phyloP scores from a whole-genome alignment of 1,140 invertebrate genomes.

The Chlorops oryzae region DNA sequence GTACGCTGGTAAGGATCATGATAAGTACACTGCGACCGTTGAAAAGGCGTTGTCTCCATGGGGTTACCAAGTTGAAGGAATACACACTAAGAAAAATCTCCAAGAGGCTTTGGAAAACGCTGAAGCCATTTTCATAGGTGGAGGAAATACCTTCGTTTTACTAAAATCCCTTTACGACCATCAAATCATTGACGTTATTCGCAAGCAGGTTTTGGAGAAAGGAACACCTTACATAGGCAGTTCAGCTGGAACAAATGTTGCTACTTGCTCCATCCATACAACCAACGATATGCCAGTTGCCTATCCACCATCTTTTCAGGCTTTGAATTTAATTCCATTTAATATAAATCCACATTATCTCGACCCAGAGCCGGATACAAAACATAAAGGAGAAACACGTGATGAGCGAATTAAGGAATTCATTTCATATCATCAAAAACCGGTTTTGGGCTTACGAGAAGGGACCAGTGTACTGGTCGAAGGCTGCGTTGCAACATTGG shows the following conservation, averaged over 20 bases:
- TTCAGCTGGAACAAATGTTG: conserved; percentile 78
- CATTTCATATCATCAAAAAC: conserved; percentile 53
- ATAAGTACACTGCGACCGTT: conserved; percentile 62
- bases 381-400: conserved; percentile 70
- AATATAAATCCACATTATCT: conserved; percentile 84
- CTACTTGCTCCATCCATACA: conserved; percentile 69
- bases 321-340: conserved; percentile 68
- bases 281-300: conserved; percentile 85
- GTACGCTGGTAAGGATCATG: conserved; percentile 63
- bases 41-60: conserved; percentile 56
- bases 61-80: conserved; percentile 60
- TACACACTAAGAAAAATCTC: conserved; percentile 57
- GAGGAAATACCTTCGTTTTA: conserved; percentile 70
- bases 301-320: conserved; percentile 67
- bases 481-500: conserved; percentile 54
- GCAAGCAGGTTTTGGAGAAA: conserved; percentile 56
- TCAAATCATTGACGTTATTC: conserved; percentile 60
- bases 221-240: conserved; percentile 71
- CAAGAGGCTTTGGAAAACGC: conserved; percentile 55
- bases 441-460: conserved; percentile 66
- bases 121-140: conserved; percentile 71
- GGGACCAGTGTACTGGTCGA: conserved; percentile 61
- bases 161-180: conserved; percentile 65
- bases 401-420: conserved; percentile 65
- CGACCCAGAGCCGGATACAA: conserved; percentile 57